Base-by-base conservation (phyloP, 2,113 vertebrate genomes). In the Balaeniceps rex region DNA sequence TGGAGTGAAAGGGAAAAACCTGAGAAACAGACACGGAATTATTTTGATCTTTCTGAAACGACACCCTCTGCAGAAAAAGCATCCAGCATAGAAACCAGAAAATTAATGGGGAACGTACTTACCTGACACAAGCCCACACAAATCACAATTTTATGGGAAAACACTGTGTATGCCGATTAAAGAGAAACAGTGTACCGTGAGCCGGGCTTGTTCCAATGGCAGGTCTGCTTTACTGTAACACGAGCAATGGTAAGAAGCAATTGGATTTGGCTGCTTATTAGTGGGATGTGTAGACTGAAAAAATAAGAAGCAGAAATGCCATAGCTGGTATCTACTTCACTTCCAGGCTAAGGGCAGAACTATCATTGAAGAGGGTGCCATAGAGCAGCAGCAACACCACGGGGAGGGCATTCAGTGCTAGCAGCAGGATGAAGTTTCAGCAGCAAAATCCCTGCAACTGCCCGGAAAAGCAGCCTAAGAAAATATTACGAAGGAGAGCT, bases 351-450 rank as follows among this genome's bases (percentile, higher is more conserved):
- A 58, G 58, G 47, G 24, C 54, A 80, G 38, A 60, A n/a, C 13
- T 29, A 40, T 4, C 26, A 13, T 14, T 9, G 3, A 38, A 31
- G 15, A n/a, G 2, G 74, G 60, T 44, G 69, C 31, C 52, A 14
- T 0, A 25, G 58, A 44, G 34, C 51, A 65, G 70, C 83, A 75
- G 42, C 51, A 86, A 4, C 0, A 1, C 71, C 25, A 3, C 0
- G 0, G 36, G 42, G 31, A 58, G 34, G 33, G 29, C 25, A 7
- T 25, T 55, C 4, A 7, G 64, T 14, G 12, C 29, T 25, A 57
- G 47, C 17, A 69, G 55, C 34, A 25, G 77, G 66, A 14, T 21
- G 36, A 31, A 60, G 17, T 34, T 61, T 34, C 51, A 79, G 74
- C 47, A 29, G 36, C 38, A 76, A 65, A 78, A 76, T n/a, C 23